phyloP scores from a whole-genome alignment of 2,113 vertebrate species.

The Ancistrus triradiatus region DNA sequence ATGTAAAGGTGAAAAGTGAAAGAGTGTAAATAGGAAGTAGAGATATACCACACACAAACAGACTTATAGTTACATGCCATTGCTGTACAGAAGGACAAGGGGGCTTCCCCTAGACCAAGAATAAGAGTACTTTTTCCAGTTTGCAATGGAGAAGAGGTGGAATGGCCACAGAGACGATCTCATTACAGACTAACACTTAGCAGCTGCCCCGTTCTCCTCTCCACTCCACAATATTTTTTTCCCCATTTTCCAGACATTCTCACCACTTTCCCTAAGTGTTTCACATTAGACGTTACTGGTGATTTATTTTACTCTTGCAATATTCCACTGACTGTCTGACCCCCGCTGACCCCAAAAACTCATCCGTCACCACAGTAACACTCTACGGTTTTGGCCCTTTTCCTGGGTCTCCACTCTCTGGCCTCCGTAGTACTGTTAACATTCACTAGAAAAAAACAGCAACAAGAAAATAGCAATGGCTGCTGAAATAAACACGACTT shows the following conservation, averaged over 20 bases:
- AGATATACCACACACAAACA: neutral
- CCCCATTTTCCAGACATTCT: conserved; percentile 46
- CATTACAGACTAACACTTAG: conserved; percentile 51
- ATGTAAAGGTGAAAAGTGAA: conserved; percentile 11
- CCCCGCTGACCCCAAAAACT: conserved; percentile 30
- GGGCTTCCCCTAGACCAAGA: conserved; percentile 39
- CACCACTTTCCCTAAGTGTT: conserved; percentile 37
- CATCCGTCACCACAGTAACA: conserved; percentile 26
- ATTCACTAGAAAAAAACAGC: conserved; percentile 32
- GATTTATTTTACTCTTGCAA: conserved; percentile 48
- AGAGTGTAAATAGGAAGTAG: neutral
- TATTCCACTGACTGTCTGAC: conserved; percentile 46
- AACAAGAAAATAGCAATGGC: conserved; percentile 16
- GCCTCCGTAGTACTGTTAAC: conserved; percentile 16
- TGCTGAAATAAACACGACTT: conserved; percentile 6
- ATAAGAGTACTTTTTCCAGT: conserved; percentile 46
- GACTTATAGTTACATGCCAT: neutral
- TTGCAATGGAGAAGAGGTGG: conserved; percentile 32
- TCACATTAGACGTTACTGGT: conserved; percentile 44
- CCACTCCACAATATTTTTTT: conserved; percentile 12
- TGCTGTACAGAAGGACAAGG: conserved; percentile 23
- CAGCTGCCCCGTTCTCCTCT: conserved; percentile 45
- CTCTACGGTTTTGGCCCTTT: conserved; percentile 33
- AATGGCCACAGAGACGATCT: conserved; percentile 39
- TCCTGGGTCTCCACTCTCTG: conserved; percentile 5